These are phyloP conservation scores for Eugnorisma glareosa DNA, from an alignment of 2,888 invertebrate genomes.

Conservation along the genomic window DNA sequence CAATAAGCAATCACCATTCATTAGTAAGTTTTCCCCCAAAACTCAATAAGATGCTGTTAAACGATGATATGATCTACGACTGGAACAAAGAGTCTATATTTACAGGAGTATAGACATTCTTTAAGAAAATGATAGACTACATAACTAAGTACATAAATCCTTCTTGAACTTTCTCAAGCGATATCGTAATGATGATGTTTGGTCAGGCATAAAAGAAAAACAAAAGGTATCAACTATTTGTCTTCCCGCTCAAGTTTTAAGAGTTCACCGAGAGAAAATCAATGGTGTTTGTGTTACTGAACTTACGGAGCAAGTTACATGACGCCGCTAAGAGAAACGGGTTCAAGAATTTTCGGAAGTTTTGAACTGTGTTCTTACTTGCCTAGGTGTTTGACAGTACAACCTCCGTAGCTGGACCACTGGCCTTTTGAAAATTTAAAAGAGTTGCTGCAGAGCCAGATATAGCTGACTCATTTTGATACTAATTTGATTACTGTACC, in stretches of 20 bases:
- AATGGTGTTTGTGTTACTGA: constrained; percentile 58
- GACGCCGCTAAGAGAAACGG: constrained; percentile 36
- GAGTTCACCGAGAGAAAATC: constrained; percentile 48
- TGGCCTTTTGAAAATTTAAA: background rate
- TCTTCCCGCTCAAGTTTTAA: constrained; percentile 55
- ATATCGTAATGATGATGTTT: constrained; percentile 27
- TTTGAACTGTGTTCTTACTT: constrained; percentile 28
- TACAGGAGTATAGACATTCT: background rate
- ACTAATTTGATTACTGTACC: background rate
- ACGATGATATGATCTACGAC: background rate
- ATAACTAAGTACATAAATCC: background rate
- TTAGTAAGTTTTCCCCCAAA: background rate
- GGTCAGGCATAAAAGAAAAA: constrained; percentile 50
- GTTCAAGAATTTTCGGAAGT: constrained; percentile 50
- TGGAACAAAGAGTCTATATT: background rate
- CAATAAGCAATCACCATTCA: background rate
- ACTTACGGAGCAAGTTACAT: constrained; percentile 52
- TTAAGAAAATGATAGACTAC: background rate
- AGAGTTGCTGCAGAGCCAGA: background rate
- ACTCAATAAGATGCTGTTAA: background rate
- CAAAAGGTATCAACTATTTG: constrained; percentile 55
- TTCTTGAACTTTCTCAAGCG: background rate
- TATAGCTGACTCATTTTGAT: background rate
- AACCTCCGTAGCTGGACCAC: background rate
- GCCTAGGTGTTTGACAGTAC: constrained; percentile 19